Base-by-base conservation (phyloP, 2,113 vertebrate genomes). In the Eurypyga helias region DNA sequence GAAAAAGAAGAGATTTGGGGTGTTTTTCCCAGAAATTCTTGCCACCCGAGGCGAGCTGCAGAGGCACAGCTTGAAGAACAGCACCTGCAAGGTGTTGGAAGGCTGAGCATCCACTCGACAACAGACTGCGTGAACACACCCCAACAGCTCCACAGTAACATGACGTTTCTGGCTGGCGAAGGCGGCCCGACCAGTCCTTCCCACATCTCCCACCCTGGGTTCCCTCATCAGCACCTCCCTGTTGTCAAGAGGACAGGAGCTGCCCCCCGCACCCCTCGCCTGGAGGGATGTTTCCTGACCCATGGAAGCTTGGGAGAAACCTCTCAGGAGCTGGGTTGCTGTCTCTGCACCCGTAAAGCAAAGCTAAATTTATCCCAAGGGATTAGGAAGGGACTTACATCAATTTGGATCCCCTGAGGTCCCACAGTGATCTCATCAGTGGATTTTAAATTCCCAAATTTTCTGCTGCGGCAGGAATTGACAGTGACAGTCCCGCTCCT, bases 41-140 rank as follows among this genome's bases (percentile, higher is more conserved):
- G 71, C 13, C 21, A 10, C 29, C 7, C 45, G 43, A 57, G 11
- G 28, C 0, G 1, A 41, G 17, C 1, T 4, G 49, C n/a, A 49
- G 38, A 61, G 25, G 38, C 25, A 26, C 20, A n/a, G 20, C 57
- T 9, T 51, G 61, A 70, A 20, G 55, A 67, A 75, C 14, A 73
- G 29, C 46, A 34, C 17, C 48, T n/a, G 26, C 4, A 3, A 51
- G 2, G 2, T 28, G 51, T 3, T 54, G 73, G 17, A 49, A 34
- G 41, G 33, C 36, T 5, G 16, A 89, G 24, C 2, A 4, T 7
- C 38, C 9, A 7, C 34, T 66, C 0, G 1, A 61, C 5, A 14
- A 7, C 20, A 52, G 23, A 14, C 4, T 5, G 5, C 49, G 13
- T 11, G 23, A 41, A 51, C 52, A 83, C 36, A 21, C 19, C 4